Percentiles rank a stretch among this genome's conserved stretches.
Conservation (phyloP, 2,113 vertebrate genomes). For the Ibidorhyncha struthersii region DNA sequence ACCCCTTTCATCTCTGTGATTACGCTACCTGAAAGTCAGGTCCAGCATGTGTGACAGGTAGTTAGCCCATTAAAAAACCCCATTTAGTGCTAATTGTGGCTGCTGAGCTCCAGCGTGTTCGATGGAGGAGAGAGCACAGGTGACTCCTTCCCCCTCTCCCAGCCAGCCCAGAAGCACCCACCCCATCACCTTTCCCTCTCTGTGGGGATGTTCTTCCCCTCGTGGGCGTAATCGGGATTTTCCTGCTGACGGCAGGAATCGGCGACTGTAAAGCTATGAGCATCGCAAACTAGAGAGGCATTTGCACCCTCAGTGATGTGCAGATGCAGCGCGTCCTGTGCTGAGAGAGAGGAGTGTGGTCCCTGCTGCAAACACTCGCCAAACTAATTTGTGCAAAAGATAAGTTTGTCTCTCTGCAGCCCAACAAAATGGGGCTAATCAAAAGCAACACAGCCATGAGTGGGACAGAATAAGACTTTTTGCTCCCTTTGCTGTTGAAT, state of each 20-base stretch:
- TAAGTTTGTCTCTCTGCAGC: not conserved
- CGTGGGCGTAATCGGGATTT: rapidly evolving
- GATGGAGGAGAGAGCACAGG: not conserved
- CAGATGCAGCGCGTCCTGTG: not conserved
- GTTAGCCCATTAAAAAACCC: not conserved
- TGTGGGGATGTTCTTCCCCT: not conserved
- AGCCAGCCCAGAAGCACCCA: not conserved
- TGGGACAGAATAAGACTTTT: not conserved
- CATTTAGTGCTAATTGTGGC: not conserved
- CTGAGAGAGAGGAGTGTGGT: not conserved
- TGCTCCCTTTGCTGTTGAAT: not conserved
- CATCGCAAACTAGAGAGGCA: not conserved
- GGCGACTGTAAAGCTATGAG: rapidly evolving
- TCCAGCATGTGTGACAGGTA: not conserved
- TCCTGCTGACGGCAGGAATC: not conserved
- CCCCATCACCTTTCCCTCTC: not conserved
- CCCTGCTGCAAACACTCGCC: not conserved
- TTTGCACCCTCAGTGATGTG: rapidly evolving
- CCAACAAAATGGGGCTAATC: not conserved
- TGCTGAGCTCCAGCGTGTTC: not conserved
- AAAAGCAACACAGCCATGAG: rapidly evolving
- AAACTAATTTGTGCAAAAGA: too few relatives aligned
- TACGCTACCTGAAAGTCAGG: not conserved
- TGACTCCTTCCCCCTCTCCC: not conserved
- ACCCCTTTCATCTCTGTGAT: not conserved